Conservation (phyloP, 1,140 invertebrate species). For the Drosophila ercepeae region DNA sequence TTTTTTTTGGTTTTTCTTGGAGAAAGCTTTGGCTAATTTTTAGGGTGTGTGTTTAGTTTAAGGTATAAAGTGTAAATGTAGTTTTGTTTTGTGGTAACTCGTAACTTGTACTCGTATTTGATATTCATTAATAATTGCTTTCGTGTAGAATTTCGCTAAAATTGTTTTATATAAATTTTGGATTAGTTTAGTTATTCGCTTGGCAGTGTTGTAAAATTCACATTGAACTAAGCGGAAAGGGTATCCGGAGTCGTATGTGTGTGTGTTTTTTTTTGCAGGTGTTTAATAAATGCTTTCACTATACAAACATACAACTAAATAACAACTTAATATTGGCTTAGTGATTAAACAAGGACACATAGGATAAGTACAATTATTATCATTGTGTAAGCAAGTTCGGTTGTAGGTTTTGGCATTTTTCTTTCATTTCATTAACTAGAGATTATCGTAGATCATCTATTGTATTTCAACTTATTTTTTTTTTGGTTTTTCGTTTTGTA, state of each 20-base stretch:
- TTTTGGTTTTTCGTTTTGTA: constrained; percentile 50
- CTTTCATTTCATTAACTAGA: constrained; percentile 11
- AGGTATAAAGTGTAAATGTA: constrained; percentile 20
- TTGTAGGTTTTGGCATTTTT: constrained; percentile 27
- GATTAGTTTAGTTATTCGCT: constrained; percentile 30
- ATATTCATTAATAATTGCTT: constrained; percentile 1
- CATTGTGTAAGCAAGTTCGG: constrained; percentile 33
- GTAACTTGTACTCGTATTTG: constrained; percentile 39
- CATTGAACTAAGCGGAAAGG: constrained; percentile 40
- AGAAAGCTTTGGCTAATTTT: constrained; percentile 34
- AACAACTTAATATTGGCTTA: constrained; percentile 45
- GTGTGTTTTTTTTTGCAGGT: too few species aligned
- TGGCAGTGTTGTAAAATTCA: constrained; percentile 49
- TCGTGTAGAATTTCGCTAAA: constrained; percentile 45
- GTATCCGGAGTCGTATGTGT: constrained; percentile 3
- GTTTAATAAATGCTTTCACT: constrained; percentile 31
- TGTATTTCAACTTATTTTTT: not conserved
- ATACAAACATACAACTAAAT: constrained; percentile 49
- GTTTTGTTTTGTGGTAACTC: not conserved
- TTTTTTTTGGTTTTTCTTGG: constrained; percentile 7
- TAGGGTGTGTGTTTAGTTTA: not conserved
- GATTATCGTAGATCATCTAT: constrained; percentile 16
- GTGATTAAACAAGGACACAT: constrained; percentile 35
- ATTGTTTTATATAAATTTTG: constrained; percentile 27
- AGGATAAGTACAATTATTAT: constrained; percentile 35